Conservation (phyloP, 2,888 invertebrate species). For the Elegia similella region DNA sequence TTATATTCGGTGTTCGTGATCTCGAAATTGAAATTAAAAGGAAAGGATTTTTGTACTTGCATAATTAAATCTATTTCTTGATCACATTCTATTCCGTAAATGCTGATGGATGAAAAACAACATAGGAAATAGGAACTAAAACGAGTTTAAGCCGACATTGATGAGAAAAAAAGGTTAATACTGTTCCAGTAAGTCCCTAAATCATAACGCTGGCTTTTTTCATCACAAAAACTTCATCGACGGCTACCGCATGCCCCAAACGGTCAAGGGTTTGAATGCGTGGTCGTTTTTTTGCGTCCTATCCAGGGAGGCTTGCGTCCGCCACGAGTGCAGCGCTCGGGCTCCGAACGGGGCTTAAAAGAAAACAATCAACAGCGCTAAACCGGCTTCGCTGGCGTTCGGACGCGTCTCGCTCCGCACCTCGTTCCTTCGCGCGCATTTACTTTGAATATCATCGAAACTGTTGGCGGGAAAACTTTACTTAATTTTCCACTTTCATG, state of each 20-base stretch:
- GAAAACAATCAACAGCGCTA: constrained; percentile 67
- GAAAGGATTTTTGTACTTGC: no score
- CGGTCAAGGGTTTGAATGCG: constrained; percentile 23
- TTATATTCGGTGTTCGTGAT: no score
- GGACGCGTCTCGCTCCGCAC: constrained; percentile 51
- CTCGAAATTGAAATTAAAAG: no score
- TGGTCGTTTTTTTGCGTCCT: constrained; percentile 37
- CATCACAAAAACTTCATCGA: constrained; percentile 12
- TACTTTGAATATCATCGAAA: constrained; percentile 39
- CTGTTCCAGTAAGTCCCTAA: neutral
- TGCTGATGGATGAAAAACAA: no score
- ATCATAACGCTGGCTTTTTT: constrained; percentile 1
- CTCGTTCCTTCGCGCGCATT: constrained; percentile 28
- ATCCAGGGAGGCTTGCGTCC: constrained; percentile 38
- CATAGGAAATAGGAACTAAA: neutral
- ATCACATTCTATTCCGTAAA: no score
- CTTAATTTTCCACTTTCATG: neutral
- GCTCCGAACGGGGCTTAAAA: constrained; percentile 52
- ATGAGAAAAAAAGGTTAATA: neutral
- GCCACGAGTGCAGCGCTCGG: constrained; percentile 38
- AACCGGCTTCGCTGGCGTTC: constrained; percentile 70
- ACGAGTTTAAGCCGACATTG: neutral
- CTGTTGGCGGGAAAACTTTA: constrained; percentile 59
- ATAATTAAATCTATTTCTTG: no score
- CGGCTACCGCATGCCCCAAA: constrained; percentile 14